Conservation (phyloP, 2,797 vertebrate species). For the Liasis olivaceus region DNA sequence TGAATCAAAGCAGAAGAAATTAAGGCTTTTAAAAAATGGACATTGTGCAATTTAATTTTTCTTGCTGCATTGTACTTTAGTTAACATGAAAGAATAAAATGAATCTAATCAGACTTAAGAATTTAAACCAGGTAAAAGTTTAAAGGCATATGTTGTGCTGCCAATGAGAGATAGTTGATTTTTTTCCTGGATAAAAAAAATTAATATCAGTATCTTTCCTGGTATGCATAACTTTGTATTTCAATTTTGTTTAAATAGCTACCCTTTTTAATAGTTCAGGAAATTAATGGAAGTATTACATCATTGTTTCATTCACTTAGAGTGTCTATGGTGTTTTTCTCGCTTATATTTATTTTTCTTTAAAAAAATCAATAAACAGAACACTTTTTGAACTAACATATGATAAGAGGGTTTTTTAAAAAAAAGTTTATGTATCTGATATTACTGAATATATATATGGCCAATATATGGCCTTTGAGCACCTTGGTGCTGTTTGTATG, state of each 20-base stretch:
- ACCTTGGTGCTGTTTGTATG: no score
- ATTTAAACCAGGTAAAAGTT: constrained; percentile 10
- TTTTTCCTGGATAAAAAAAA: constrained; percentile 10
- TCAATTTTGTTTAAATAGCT: constrained; percentile 12
- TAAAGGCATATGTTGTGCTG: not conserved
- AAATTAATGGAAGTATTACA: constrained; percentile 15
- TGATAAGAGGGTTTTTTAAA: not conserved
- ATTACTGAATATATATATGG: no score
- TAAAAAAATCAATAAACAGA: not conserved
- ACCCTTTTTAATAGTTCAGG: not conserved
- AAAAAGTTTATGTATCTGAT: no score
- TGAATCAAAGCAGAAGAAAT: not conserved
- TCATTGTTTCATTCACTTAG: constrained; percentile 1
- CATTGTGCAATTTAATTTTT: not conserved
- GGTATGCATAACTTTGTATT: not conserved
- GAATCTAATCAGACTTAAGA: not conserved
- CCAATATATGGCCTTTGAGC: no score
- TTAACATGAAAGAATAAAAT: no score
- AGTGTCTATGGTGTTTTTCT: not conserved
- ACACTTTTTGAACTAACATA: not conserved
- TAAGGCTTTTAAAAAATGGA: not conserved
- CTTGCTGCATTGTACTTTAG: not conserved
- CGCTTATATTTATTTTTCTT: not conserved
- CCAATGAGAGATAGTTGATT: not conserved
- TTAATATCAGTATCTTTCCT: not conserved